Conservation (phyloP, 2,888 invertebrate genomes). For the Drosophila eohydei region DNA sequence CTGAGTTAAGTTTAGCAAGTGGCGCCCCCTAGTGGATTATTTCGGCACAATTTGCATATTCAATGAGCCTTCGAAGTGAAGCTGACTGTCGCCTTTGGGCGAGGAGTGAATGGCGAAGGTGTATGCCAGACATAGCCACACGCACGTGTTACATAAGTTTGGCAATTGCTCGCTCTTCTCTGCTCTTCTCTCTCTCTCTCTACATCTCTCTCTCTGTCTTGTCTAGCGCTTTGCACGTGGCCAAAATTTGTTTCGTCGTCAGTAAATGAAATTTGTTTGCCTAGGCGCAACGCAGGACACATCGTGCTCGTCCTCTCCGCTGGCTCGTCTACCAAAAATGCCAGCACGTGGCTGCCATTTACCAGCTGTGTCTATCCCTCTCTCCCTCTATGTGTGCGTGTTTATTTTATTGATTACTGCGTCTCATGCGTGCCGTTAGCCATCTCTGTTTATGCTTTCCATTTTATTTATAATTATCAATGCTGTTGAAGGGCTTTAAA, state of each 20-base stretch:
- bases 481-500: conserved; percentile 32
- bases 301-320: conserved; percentile 35
- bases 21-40: conserved; percentile 58
- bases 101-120: conserved; percentile 13
- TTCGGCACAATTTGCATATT: conserved; percentile 81
- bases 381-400: conserved; percentile 12
- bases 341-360: conserved; percentile 65
- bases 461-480: conserved; percentile 58
- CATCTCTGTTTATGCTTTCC: conserved; percentile 36
- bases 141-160: conserved; percentile 74
- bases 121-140: conserved; percentile 30
- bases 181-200: not conserved
- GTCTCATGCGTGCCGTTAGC: conserved; percentile 17
- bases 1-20: conserved; percentile 43
- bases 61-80: conserved; percentile 70
- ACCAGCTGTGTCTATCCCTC: conserved; percentile 5
- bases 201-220: not conserved
- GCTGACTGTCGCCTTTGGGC: conserved; percentile 22
- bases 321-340: conserved; percentile 41
- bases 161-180: conserved; percentile 12
- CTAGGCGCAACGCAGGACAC: conserved; percentile 30
- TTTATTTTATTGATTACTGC: conserved; percentile 69
- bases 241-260: conserved; percentile 71
- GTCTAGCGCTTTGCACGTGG: conserved; percentile 66
- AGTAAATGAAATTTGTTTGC: conserved; percentile 79